phyloP scores from a whole-genome alignment of 1,140 invertebrate species.

The Episyrphus balteatus region DNA sequence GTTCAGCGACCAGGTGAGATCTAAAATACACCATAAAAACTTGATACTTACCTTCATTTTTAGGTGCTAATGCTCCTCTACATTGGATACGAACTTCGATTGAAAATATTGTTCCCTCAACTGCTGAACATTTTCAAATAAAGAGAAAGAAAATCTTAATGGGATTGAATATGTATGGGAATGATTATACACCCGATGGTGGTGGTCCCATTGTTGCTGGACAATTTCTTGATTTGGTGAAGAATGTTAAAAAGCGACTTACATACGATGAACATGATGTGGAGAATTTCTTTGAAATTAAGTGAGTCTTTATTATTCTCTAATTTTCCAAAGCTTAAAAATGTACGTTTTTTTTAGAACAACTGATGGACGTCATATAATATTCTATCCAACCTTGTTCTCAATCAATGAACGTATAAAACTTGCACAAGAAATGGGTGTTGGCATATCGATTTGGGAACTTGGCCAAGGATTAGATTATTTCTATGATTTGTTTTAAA shows the following conservation, averaged over 20 bases:
- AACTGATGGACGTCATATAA: constrained; percentile 51
- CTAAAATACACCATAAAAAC: neutral
- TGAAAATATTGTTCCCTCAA: constrained; percentile 54
- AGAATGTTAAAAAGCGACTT: constrained; percentile 57
- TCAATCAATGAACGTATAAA: constrained; percentile 73
- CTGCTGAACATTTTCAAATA: constrained; percentile 39
- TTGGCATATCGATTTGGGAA: constrained; percentile 89
- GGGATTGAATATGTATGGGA: constrained; percentile 90
- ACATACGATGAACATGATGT: constrained; percentile 63
- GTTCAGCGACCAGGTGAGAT: constrained; percentile 58
- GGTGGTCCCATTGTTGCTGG: constrained; percentile 66
- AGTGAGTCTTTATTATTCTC: constrained; percentile 46
- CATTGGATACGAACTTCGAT: constrained; percentile 73
- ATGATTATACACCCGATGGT: constrained; percentile 68
- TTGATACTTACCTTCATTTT: constrained; percentile 10
- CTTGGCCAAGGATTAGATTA: constrained; percentile 89
- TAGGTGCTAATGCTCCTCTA: constrained; percentile 74
- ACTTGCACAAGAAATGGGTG: constrained; percentile 64
- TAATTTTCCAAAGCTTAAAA: neutral
- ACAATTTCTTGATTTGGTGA: constrained; percentile 61
- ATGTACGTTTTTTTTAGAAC: constrained; percentile 42
- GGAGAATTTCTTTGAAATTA: constrained; percentile 80
- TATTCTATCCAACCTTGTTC: constrained; percentile 82
- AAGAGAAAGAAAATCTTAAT: constrained; percentile 69
- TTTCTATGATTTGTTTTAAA: constrained; percentile 85